Conservation (phyloP, 35 echinoderm and acorn worm species). For the Ophiothrix spiculata region DNA sequence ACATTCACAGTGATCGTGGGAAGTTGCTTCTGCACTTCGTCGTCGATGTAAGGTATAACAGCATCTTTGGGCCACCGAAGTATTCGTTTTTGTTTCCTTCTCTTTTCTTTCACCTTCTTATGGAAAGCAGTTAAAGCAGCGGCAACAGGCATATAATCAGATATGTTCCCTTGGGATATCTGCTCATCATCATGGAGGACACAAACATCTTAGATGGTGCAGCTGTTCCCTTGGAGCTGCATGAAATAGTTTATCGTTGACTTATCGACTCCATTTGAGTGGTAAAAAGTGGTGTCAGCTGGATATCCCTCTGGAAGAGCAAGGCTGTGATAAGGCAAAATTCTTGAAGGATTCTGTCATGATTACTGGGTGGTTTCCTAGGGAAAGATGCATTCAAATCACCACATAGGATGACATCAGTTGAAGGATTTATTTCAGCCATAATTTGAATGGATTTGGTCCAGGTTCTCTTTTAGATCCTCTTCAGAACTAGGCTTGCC, state of each 20-base stretch:
- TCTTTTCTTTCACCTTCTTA: too few species aligned
- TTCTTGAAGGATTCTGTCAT: background rate
- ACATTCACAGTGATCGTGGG: background rate
- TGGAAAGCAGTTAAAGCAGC: background rate
- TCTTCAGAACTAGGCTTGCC: too few species aligned
- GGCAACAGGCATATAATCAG: background rate
- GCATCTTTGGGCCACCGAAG: too few species aligned
- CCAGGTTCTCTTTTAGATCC: background rate
- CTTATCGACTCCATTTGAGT: background rate
- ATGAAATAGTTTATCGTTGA: background rate
- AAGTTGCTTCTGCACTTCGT: background rate
- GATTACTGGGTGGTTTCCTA: background rate
- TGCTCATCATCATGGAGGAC: background rate
- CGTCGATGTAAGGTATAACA: too few species aligned
- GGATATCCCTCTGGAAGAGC: background rate
- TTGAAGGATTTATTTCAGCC: background rate
- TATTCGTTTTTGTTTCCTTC: too few species aligned
- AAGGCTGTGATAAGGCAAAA: background rate
- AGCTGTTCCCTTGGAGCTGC: background rate
- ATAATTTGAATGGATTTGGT: background rate
- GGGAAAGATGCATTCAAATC: background rate
- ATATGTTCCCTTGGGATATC: background rate
- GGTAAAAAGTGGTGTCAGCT: background rate
- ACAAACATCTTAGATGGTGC: background rate
- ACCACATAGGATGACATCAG: background rate